Evolutionary conservation across 2,888 invertebrate genomes (phyloP), one percentile per base, ranked within the genome.

Genomic region (Chloroclysta siterata): DNA sequence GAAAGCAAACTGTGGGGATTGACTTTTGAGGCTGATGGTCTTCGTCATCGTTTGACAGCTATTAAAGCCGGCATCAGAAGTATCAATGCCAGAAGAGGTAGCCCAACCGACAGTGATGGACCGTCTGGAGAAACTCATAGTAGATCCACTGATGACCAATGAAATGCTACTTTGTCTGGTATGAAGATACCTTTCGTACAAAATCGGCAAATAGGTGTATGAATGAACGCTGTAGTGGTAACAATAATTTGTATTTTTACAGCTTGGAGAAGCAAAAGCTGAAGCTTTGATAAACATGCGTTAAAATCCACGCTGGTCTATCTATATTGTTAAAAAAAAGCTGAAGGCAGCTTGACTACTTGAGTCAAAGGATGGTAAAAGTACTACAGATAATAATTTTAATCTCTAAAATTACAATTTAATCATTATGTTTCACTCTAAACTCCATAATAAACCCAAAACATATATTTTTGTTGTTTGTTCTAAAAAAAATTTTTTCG

Each of bases 251-350:
- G 48, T 52, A 65, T 13, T 22, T 59, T 61, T 33, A 54, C 67
- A 64, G 66, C 65, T 60, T 46, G 5, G 13, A 14, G 22, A 72
- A 65, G 72, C 72, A 53, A 59, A 72, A 70, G 70, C 70, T 67
- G 46, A 69, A 69, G 70, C 72, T 60, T 50, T 46, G 41, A 68
- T 54, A 51, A 10, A 53, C 71, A 71, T 71, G 71, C 71, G 60
- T 59, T 39, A 47, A 52, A 55, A 56, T 53, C 60, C 57, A 13
- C 44, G 28, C 13, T 15, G n/a, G 33, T n/a, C 36, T 15, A 13
- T 8, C 8, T 48, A 39, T 29, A 39, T 7, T 29, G 5, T 29
- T 50, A 6, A n/a, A 14, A 46, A 15, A 17, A 0, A n/a, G n/a
- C n/a, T 41, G n/a, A 15, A 44, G 44, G 15, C 15, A 15, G 2